phyloP scores from a whole-genome alignment of 2,888 invertebrate species.

The Nomada ruficornis region DNA sequence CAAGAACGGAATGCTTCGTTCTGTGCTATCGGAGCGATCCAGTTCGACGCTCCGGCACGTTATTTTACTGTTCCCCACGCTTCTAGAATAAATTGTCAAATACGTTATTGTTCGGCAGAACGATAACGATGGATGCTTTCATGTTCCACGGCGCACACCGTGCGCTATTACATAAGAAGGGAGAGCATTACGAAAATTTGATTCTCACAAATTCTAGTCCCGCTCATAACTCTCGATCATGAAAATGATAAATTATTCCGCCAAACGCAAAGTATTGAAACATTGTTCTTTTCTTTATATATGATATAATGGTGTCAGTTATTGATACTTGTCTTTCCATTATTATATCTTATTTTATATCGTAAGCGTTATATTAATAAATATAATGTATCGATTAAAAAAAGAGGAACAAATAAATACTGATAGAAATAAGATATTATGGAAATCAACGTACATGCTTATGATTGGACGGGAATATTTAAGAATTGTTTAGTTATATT shows the following conservation, averaged over 20 bases:
- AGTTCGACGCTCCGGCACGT: slow-evolving; percentile 8
- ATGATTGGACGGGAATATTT: neutral
- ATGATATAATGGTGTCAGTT: slow-evolving; percentile 12
- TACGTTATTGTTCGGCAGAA: slow-evolving; percentile 23
- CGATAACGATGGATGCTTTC: slow-evolving; percentile 31
- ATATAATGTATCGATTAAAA: neutral
- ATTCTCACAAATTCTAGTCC: slow-evolving; percentile 15
- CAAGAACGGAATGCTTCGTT: slow-evolving; percentile 46
- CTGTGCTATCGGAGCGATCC: slow-evolving; percentile 4
- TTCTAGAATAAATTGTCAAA: slow-evolving; percentile 23
- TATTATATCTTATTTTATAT: neutral
- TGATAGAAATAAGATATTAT: neutral
- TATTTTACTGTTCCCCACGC: slow-evolving; percentile 25
- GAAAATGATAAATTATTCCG: slow-evolving; percentile 19
- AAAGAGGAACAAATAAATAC: neutral
- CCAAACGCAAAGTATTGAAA: slow-evolving; percentile 17
- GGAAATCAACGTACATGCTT: neutral
- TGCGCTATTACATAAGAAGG: slow-evolving; percentile 50
- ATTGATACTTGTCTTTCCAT: neutral
- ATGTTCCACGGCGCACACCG: slow-evolving; percentile 3
- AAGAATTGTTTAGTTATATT: neutral
- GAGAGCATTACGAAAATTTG: slow-evolving; percentile 16
- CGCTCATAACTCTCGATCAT: slow-evolving; percentile 9
- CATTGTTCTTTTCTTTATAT: neutral
- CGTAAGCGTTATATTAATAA: neutral